These are phyloP conservation scores for Thereuonema tuberculata DNA, from an alignment of 1,140 invertebrate species.

Conservation along the genomic window DNA sequence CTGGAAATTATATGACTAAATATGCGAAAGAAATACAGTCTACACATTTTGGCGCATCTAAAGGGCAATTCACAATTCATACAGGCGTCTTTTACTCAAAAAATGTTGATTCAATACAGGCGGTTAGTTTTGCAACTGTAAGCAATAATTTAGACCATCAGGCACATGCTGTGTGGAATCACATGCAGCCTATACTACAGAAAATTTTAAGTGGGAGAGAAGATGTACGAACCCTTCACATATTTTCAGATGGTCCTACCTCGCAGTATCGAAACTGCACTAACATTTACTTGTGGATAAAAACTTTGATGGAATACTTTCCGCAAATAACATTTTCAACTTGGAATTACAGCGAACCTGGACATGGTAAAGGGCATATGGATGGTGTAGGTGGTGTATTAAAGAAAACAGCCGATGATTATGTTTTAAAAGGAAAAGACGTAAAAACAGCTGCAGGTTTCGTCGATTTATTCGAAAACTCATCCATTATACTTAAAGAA, in stretches of 20 bases:
- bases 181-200: slow-evolving; percentile 13
- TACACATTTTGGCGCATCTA: slow-evolving; percentile 17
- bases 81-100: slow-evolving; percentile 11
- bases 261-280: slow-evolving; percentile 17
- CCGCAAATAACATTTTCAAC: neutral
- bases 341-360: slow-evolving; percentile 18
- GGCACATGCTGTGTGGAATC: slow-evolving; percentile 11
- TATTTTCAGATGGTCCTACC: slow-evolving; percentile 17
- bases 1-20: slow-evolving; percentile 16
- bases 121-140: slow-evolving; percentile 12
- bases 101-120: neutral
- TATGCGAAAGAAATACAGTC: slow-evolving; percentile 13
- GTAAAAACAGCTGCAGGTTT: neutral
- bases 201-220: neutral
- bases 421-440: neutral
- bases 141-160: slow-evolving; percentile 9
- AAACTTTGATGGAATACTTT: slow-evolving; percentile 5
- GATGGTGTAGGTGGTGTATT: neutral
- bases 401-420: neutral
- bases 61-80: slow-evolving; percentile 14
- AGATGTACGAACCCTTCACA: slow-evolving; percentile 18
- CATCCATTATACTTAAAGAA: neutral
- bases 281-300: slow-evolving; percentile 15
- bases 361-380: slow-evolving; percentile 11
- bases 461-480: neutral